Base-by-base conservation (phyloP, 2,888 invertebrate genomes). In the Piscicola geometra region DNA sequence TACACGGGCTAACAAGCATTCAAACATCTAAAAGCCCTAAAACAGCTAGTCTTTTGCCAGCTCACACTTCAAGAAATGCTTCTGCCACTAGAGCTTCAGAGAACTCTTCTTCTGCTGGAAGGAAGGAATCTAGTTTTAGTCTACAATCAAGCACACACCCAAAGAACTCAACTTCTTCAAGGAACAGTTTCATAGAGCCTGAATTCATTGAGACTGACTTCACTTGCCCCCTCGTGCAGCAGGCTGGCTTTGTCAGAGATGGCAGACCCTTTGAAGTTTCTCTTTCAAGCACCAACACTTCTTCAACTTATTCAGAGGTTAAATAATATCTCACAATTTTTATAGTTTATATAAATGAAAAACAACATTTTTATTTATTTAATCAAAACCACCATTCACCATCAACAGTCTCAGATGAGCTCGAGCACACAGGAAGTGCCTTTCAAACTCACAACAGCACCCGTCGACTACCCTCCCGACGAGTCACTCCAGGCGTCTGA, bases 151-250 rank as follows among this genome's bases (percentile, higher is more conserved):
- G 5, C n/a, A 25, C 21, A 56, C 60, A 15, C 15, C 9, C 5
- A 41, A 41, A 41, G 15, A 41, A 5, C 41, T 56, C 25, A 5
- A 56, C 25, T 15, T 15, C 60, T 15, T 5, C 3, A 15, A 25
- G n/a, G 5, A 56, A 56, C 15, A n/a, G n/a, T n/a, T 25, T 25
- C 25, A 15, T 25, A 56, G 76, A 76, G 28, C 76, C 76, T 60
- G 76, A 71, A 28, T 76, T 71, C 36, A 76, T 76, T 36, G 76
- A 76, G 47, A 76, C 76, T 21, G 76, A 76, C 41, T 76, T 76
- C 36, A 76, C 76, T 21, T 25, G 71, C 15, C 76, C 76, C 3
- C 50, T 76, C 21, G 25, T 35, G 66, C 1, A 3, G 28, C 21
- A 56, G 21, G 25, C 21, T 21, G 25, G n/a, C n/a, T 5, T 18